These are phyloP conservation scores for Cryptoprocta ferox DNA, from an alignment of 2,797 vertebrate species.

Conservation along the genomic window DNA sequence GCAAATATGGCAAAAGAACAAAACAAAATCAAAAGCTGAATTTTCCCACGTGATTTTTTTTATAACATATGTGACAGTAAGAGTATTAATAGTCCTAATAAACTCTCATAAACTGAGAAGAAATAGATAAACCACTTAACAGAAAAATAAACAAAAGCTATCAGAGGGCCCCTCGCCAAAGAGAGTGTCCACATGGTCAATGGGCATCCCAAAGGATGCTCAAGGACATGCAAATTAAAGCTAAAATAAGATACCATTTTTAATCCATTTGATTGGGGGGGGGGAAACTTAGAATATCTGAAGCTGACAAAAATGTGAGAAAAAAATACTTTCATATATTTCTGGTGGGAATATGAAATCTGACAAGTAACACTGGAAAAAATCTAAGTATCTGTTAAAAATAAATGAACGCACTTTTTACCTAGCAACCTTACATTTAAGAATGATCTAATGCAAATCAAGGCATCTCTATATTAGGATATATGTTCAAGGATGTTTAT, in stretches of 20 bases:
- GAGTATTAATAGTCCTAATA: not conserved
- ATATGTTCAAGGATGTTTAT: constrained; percentile 34
- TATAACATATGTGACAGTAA: not conserved
- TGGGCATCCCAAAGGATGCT: not conserved
- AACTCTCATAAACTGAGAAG: not conserved
- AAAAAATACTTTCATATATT: not conserved
- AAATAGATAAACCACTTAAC: not conserved
- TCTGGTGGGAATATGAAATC: constrained; percentile 7
- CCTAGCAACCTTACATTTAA: constrained; percentile 39
- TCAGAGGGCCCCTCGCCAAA: not conserved
- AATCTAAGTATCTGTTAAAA: constrained; percentile 61
- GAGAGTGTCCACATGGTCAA: not conserved
- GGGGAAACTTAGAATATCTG: not conserved
- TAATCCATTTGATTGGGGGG: not conserved
- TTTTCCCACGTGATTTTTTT: not conserved
- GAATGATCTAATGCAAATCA: constrained; percentile 41
- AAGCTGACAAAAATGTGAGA: constrained; percentile 39
- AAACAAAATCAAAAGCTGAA: constrained; percentile 11
- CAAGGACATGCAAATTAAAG: not conserved
- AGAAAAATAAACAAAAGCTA: not conserved
- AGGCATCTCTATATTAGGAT: not conserved
- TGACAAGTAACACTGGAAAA: not conserved
- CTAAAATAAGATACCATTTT: not conserved
- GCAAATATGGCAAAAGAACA: not conserved
- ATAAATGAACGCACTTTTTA: not conserved